These are phyloP conservation scores for Plusia festucae DNA, from an alignment of 2,888 invertebrate species.

Conservation along the genomic window DNA sequence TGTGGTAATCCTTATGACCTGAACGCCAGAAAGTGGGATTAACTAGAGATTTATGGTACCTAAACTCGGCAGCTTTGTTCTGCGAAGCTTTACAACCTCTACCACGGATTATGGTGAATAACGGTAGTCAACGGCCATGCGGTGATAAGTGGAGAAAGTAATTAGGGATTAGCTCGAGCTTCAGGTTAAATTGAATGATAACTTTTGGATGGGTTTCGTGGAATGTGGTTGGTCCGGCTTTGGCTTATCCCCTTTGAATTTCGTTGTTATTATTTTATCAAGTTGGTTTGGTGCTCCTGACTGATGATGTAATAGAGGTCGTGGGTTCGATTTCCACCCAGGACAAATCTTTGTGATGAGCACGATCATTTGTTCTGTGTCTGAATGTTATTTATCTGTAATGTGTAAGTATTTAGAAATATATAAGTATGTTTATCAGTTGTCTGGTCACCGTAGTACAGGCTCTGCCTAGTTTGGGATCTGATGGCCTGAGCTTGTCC, in stretches of 20 bases:
- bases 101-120: constrained; percentile 59
- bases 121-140: constrained; percentile 40
- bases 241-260: constrained; percentile 4
- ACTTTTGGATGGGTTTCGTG: neutral
- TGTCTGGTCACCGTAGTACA: too few relatives aligned
- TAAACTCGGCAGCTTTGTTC: constrained; percentile 61
- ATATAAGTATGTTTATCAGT: too few relatives aligned
- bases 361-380: too few relatives aligned
- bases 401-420: too few relatives aligned
- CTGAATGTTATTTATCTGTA: too few relatives aligned
- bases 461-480: too few relatives aligned
- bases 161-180: constrained; percentile 26
- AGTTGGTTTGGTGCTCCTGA: too few relatives aligned
- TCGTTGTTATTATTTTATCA: neutral
- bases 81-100: constrained; percentile 59
- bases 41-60: constrained; percentile 68
- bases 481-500: too few relatives aligned
- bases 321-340: too few relatives aligned
- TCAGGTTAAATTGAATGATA: constrained; percentile 23
- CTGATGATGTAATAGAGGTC: neutral
- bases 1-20: constrained; percentile 70
- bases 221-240: neutral
- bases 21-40: constrained; percentile 66
- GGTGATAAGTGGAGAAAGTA: constrained; percentile 34
- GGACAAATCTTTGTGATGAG: too few relatives aligned